Conservation (phyloP, 37 sponge, comb jelly and placozoan genomes). For the Tethya wilhelma region DNA sequence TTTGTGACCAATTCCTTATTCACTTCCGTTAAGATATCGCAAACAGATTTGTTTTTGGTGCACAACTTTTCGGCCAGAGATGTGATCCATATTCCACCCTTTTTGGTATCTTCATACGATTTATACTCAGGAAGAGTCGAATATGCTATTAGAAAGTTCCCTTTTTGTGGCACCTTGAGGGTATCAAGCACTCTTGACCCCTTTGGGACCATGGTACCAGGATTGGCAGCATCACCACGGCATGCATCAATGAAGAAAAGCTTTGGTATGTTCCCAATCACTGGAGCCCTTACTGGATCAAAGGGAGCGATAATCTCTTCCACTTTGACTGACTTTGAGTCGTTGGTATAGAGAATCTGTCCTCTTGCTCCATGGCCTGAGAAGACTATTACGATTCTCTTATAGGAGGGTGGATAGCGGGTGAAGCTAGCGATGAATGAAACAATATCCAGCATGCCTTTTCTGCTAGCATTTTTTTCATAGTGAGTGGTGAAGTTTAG, state of each 20-base stretch:
- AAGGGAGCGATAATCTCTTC: conserved; percentile 20
- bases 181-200: background rate
- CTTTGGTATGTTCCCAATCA: conserved; percentile 13
- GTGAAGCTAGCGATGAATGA: background rate
- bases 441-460: background rate
- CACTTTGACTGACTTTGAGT: background rate
- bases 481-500: background rate
- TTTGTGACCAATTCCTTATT: background rate
- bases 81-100: conserved; percentile 35
- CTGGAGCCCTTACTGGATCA: background rate
- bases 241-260: conserved; percentile 61
- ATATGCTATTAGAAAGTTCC: conserved; percentile 45
- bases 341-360: conserved; percentile 17
- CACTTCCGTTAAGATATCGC: conserved; percentile 18
- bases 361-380: conserved; percentile 49
- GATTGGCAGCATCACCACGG: conserved; percentile 4
- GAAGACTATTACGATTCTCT: conserved; percentile 51
- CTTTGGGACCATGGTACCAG: background rate
- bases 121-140: conserved; percentile 45
- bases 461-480: background rate
- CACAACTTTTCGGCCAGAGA: conserved; percentile 12
- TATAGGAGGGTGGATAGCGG: conserved; percentile 19
- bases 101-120: conserved; percentile 16
- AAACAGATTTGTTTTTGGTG: conserved; percentile 6
- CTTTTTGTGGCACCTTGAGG: conserved; percentile 1